Evolutionary conservation across 2,113 vertebrate genomes (phyloP).

Genomic region (Panurus biarmicus): DNA sequence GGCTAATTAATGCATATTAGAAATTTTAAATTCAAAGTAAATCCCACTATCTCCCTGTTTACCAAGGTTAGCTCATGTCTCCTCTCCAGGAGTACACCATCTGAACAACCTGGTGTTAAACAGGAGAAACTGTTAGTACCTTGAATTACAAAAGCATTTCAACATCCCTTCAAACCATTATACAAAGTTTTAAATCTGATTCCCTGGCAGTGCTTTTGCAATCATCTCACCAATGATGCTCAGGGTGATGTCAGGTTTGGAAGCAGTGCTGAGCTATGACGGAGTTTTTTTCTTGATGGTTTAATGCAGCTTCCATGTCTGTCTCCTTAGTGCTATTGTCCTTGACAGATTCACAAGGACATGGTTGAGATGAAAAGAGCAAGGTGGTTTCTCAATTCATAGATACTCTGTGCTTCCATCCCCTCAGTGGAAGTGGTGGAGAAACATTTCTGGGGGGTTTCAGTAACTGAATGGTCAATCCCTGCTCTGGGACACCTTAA

Average conservation of each 20-base stretch:
- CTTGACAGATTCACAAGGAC: not conserved
- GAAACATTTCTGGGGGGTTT: not conserved
- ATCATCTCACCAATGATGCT: not conserved
- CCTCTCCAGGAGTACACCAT: conserved; percentile 26
- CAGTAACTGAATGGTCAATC: accelerated
- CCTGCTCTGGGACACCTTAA: not conserved
- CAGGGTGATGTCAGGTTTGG: not conserved
- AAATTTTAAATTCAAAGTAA: conserved; percentile 33
- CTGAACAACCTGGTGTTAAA: conserved; percentile 43
- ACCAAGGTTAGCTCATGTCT: conserved; percentile 18
- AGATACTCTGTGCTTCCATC: not conserved
- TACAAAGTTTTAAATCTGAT: not conserved
- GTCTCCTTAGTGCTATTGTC: not conserved
- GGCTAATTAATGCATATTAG: conserved; percentile 3
- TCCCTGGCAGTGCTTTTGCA: not conserved
- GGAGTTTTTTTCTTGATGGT: not conserved
- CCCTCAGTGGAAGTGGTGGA: not conserved
- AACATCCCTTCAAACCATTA: not conserved
- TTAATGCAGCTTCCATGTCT: not conserved
- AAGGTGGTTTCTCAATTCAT: not conserved
- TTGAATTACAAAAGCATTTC: conserved; percentile 1
- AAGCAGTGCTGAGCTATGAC: not conserved
- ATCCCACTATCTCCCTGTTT: conserved; percentile 46
- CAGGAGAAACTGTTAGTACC: conserved; percentile 18
- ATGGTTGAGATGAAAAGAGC: not conserved